Conservation (phyloP, 2,888 invertebrate genomes). For the Lamproptera curius region DNA sequence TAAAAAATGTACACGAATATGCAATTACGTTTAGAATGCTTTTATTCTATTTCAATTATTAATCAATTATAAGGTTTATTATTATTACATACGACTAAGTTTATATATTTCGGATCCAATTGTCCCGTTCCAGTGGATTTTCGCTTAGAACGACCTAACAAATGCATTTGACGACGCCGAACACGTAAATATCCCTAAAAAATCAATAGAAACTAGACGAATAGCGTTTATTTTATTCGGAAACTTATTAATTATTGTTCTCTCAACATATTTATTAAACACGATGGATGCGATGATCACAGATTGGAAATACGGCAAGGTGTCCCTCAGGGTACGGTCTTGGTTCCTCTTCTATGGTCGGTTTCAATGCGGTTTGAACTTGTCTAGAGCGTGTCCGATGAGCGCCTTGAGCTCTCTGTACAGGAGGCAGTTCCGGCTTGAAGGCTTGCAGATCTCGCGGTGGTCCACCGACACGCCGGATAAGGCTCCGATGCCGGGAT, state of each 20-base stretch:
- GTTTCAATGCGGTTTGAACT: not conserved
- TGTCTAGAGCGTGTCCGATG: slow-evolving; percentile 58
- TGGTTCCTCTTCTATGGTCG: not conserved
- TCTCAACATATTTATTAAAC: slow-evolving; percentile 2
- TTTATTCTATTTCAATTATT: too few relatives aligned
- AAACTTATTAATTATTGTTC: not conserved
- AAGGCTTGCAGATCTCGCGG: slow-evolving; percentile 91
- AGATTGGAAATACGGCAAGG: slow-evolving; percentile 10
- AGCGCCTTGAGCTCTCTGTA: slow-evolving; percentile 82
- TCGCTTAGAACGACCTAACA: not conserved
- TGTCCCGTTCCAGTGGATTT: too few relatives aligned
- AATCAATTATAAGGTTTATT: too few relatives aligned
- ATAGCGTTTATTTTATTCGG: not conserved
- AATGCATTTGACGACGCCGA: not conserved
- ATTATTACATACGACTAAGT: too few relatives aligned
- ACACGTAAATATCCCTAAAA: not conserved
- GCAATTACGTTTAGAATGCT: too few relatives aligned
- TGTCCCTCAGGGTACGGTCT: slow-evolving; percentile 2
- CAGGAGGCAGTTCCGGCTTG: slow-evolving; percentile 81
- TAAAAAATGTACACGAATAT: too few relatives aligned
- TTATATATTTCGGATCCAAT: too few relatives aligned
- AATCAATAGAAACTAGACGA: not conserved
- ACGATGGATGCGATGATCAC: slow-evolving; percentile 12
- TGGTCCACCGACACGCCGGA: slow-evolving; percentile 88
- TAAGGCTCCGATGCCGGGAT: slow-evolving; percentile 88